Evolutionary conservation across 2,888 invertebrate species (phyloP), one percentile per base, ranked within the genome.

Genomic region (Trichopoda pennipes): DNA sequence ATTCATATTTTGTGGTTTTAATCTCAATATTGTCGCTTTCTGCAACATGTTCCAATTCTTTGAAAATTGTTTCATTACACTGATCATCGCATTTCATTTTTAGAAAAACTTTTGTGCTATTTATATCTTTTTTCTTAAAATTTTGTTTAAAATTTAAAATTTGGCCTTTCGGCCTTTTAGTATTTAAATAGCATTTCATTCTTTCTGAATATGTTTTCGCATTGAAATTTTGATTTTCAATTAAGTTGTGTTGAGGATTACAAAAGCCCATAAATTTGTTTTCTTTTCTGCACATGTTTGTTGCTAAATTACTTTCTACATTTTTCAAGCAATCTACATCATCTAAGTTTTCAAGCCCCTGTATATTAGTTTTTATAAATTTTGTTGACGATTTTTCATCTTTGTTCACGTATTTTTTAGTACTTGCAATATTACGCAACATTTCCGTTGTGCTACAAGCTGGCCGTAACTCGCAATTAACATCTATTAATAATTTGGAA

Each of bases 321-420:
- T 61, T 63, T 8, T 72, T 68, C 49, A 80, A 53, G 47, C 17
- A 23, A 17, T 79, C 79, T 0, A 72, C 55, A 70, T 79, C 64
- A 19, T 75, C 74, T n/a, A 79, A 21, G 16, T 51, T 55, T 1
- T 78, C 79, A 42, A 68, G 3, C 42, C 17, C 70, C 53, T 77
- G 16, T 7, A 75, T 47, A 17, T 66, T 49, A 10, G 21, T 38
- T 47, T 69, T 74, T 12, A 58, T 38, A 23, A 44, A 42, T 17
- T 55, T 47, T 0, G 1, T 12, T n/a, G 14, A 1, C 9, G 17
- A 32, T 10, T 19, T 12, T 47, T 58, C 8, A 12, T 55, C 35
- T 17, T 28, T 14, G 44, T 23, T 6, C 28, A 42, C 0, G 4
- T 19, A 55, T 28, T 64, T 35, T 21, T 47, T 28, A 9, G 35